A percentile compares a stretch with the other conserved stretches of the same genome.
Evolutionary conservation across 2,888 invertebrate species (phyloP).

Genomic region (Theretra japonica): DNA sequence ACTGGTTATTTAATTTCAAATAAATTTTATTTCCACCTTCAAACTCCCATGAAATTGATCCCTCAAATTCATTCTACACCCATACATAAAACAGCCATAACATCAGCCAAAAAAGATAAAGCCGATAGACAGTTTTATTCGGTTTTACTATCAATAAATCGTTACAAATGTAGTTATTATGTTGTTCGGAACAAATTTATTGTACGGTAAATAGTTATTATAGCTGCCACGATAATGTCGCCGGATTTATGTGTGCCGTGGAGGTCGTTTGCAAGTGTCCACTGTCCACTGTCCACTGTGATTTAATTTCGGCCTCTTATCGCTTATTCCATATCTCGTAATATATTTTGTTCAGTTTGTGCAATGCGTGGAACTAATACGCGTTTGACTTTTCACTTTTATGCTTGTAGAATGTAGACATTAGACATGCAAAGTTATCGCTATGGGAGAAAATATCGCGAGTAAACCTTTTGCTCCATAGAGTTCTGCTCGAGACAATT

Average conservation of each 20-base stretch:
- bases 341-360: not conserved
- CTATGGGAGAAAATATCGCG: too few relatives aligned
- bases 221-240: slow-evolving; percentile 18
- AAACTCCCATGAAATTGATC: too few relatives aligned
- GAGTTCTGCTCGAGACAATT: too few relatives aligned
- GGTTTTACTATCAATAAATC: slow-evolving; percentile 19
- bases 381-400: too few relatives aligned
- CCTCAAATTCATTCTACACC: not conserved
- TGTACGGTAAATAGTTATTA: slow-evolving; percentile 22
- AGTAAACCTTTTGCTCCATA: too few relatives aligned
- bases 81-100: not conserved
- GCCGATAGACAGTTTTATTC: not conserved
- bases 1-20: too few relatives aligned
- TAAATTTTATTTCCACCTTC: too few relatives aligned
- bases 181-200: slow-evolving; percentile 23
- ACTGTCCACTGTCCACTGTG: slow-evolving; percentile 11
- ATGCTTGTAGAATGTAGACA: too few relatives aligned
- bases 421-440: too few relatives aligned
- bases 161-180: slow-evolving; percentile 3
- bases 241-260: not conserved
- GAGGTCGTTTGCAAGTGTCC: slow-evolving; percentile 27
- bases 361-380: not conserved
- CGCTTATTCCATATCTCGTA: slow-evolving; percentile 1
- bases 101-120: slow-evolving; percentile 11
- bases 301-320: slow-evolving; percentile 17